Conservation (phyloP, 2,113 vertebrate species). For the Paratilapia polleni region DNA sequence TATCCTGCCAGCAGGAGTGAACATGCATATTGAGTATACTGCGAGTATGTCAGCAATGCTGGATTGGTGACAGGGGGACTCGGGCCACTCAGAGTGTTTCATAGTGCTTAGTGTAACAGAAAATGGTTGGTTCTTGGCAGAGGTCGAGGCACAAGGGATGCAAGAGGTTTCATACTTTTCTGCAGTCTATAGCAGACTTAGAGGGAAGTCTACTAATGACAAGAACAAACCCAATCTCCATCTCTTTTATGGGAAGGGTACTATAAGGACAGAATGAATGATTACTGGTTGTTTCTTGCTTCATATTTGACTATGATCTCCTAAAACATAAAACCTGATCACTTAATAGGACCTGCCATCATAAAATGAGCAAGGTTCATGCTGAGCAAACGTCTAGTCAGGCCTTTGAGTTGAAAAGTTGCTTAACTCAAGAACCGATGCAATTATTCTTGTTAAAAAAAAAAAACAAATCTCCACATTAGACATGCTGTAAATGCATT, state of each 20-base stretch:
- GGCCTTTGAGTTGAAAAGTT: conserved; percentile 26
- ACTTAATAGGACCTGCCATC: conserved; percentile 29
- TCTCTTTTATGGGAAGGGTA: conserved; percentile 21
- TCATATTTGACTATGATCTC: conserved; percentile 48
- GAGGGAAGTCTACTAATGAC: conserved; percentile 17
- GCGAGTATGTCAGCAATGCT: conserved; percentile 17
- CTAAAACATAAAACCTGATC: conserved; percentile 47
- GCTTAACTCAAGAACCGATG: conserved; percentile 22
- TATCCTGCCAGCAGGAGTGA: background rate
- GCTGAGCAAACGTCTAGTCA: conserved; percentile 11
- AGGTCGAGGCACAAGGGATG: conserved; percentile 17
- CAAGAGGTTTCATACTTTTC: conserved; percentile 50
- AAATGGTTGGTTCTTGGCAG: conserved; percentile 39
- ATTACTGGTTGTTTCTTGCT: conserved; percentile 22
- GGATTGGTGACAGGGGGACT: conserved; percentile 30
- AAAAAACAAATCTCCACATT: conserved; percentile 14
- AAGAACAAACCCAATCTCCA: conserved; percentile 38
- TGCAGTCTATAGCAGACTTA: conserved; percentile 27
- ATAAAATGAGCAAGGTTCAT: background rate
- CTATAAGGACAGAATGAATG: conserved; percentile 32
- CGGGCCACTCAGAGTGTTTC: conserved; percentile 38
- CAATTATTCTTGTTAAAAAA: conserved; percentile 27
- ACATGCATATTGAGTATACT: background rate
- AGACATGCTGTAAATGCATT: conserved; percentile 31
- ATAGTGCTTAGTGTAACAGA: conserved; percentile 22